A percentile compares a stretch with the other conserved stretches of the same genome.
Evolutionary conservation across 1,140 invertebrate genomes (phyloP).

Genomic region (Anoplolepis gracilipes): DNA sequence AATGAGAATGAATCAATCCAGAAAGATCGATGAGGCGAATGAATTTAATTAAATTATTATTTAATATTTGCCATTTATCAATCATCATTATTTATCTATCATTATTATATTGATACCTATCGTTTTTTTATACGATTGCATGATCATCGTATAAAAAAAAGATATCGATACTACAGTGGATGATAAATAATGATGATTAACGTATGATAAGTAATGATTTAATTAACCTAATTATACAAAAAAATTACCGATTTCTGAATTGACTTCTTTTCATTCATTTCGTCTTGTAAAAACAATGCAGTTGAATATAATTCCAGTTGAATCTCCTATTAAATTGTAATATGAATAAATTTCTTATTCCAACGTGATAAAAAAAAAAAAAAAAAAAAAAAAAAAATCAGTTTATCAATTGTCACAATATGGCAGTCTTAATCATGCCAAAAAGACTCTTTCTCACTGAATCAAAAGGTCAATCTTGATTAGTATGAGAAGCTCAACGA

Average conservation of each 20-base stretch:
- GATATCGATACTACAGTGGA: no score
- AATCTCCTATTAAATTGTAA: background rate
- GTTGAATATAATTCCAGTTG: no score
- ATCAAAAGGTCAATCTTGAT: constrained; percentile 67
- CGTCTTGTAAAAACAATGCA: background rate
- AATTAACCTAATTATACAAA: no score
- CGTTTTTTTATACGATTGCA: background rate
- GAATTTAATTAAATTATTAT: constrained; percentile 3
- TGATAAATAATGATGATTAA: no score
- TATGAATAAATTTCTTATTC: constrained; percentile 2
- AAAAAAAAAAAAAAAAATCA: background rate
- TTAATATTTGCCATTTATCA: background rate
- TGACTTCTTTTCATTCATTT: no score
- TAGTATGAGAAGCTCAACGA: constrained; percentile 65
- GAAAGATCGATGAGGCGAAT: background rate
- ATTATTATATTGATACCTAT: background rate
- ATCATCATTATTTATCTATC: background rate
- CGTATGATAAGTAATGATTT: no score
- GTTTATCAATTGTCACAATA: background rate
- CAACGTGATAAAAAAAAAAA: background rate
- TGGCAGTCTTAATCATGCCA: background rate
- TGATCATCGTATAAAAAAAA: no score
- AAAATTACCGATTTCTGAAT: no score
- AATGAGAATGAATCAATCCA: constrained; percentile 13
- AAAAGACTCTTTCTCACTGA: constrained; percentile 33